phyloP scores from a whole-genome alignment of 2,113 vertebrate genomes.

The Brachyhypopomus occidentalis region DNA sequence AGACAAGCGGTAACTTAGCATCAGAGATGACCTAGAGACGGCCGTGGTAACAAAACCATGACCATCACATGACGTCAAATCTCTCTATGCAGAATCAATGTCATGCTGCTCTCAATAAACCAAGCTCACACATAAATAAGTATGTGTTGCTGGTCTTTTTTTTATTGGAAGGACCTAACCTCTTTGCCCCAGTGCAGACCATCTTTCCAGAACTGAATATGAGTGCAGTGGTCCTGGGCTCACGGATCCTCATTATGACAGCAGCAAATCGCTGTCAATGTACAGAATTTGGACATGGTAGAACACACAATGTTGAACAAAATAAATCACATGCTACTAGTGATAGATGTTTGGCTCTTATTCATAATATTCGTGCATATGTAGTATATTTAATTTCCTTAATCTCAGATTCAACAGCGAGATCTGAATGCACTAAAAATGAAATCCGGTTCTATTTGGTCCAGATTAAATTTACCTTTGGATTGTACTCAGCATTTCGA shows the following conservation, averaged over 20 bases:
- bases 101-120: not conserved
- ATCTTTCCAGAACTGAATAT: constrained; percentile 99
- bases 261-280: constrained; percentile 88
- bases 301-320: not conserved
- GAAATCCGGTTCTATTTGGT: not conserved
- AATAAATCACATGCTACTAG: not conserved
- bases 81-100: not conserved
- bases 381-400: constrained; percentile 24
- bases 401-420: not conserved
- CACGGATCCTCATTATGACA: constrained; percentile 96
- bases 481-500: constrained; percentile 98
- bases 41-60: constrained; percentile 2
- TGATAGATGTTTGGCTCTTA: not conserved
- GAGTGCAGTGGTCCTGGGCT: constrained; percentile 92
- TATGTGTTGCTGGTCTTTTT: no score
- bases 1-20: not conserved
- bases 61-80: not conserved
- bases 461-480: constrained; percentile 77
- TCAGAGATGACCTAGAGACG: not conserved
- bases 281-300: constrained; percentile 1
- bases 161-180: constrained; percentile 67
- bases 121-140: not conserved
- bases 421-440: not conserved
- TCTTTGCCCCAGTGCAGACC: constrained; percentile 98
- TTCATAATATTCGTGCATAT: constrained; percentile 7